Evolutionary conservation across 2,113 vertebrate species (phyloP).

Genomic region (Sinocyclocheilus rhinocerous): DNA sequence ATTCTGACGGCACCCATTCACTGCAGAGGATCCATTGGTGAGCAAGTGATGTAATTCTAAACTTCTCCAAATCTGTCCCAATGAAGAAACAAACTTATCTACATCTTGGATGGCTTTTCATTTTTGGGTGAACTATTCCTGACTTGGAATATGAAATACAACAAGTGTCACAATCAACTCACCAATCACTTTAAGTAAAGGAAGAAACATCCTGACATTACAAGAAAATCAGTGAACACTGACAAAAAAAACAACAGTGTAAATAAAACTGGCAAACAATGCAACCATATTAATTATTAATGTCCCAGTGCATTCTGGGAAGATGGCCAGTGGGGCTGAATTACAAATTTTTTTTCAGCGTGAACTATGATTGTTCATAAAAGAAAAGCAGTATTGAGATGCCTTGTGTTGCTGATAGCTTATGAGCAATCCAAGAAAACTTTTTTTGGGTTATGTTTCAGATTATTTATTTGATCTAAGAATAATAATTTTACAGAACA

Average conservation of each 20-base stretch:
- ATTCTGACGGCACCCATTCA: too few relatives aligned
- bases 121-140: neutral
- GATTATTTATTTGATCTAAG: neutral
- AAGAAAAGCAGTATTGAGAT: neutral
- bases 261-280: neutral
- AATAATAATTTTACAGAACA: neutral
- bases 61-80: too few relatives aligned
- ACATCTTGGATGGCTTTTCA: too few relatives aligned
- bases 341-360: neutral
- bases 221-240: neutral
- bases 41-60: neutral
- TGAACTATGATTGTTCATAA: slow-evolving; percentile 3
- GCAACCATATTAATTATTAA: neutral
- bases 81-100: too few relatives aligned
- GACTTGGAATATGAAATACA: neutral
- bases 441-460: neutral
- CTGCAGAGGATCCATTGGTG: too few relatives aligned
- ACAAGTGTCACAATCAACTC: neutral
- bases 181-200: neutral
- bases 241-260: neutral
- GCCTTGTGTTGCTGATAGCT: neutral
- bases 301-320: neutral
- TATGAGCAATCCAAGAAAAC: neutral
- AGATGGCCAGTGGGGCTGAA: neutral
- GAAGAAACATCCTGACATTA: neutral